Percentiles rank a stretch among this genome's conserved stretches.
Conservation (phyloP, 2,113 vertebrate species). For the Mustelus asterias region DNA sequence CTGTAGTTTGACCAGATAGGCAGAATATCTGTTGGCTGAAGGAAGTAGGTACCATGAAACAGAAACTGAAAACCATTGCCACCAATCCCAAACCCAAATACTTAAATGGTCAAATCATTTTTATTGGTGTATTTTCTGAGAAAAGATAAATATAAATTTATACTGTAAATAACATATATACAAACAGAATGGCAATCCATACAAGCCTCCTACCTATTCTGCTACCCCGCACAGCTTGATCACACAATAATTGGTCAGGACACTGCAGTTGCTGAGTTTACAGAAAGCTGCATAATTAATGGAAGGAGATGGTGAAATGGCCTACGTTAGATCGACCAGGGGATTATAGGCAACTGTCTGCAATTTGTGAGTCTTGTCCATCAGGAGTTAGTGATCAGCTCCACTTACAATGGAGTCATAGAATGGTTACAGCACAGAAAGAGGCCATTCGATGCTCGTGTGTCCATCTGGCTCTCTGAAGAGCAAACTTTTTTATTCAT, state of each 20-base stretch:
- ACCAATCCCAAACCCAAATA: not conserved
- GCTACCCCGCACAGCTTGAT: not conserved
- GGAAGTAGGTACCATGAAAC: not conserved
- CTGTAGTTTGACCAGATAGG: not conserved
- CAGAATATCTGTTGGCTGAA: not conserved
- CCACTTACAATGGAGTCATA: not conserved
- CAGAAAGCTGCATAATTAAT: not conserved
- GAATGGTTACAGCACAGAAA: not conserved
- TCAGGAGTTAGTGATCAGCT: not conserved
- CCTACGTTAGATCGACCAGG: too few relatives aligned
- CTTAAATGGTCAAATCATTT: not conserved
- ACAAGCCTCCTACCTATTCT: not conserved
- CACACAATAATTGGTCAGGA: not conserved
- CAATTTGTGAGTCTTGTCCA: not conserved
- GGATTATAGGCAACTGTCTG: not conserved
- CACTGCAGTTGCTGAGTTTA: not conserved
- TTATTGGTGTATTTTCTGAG: not conserved
- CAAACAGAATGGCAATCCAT: not conserved
- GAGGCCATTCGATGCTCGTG: not conserved
- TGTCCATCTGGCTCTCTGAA: not conserved
- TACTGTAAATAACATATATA: constrained; percentile 30
- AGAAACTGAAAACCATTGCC: not conserved
- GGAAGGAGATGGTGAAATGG: not conserved
- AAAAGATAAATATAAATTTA: constrained; percentile 20
- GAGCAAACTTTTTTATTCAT: not conserved